Evolutionary conservation across 2,888 invertebrate genomes (phyloP).

Genomic region (Ornithoptera priamus): DNA sequence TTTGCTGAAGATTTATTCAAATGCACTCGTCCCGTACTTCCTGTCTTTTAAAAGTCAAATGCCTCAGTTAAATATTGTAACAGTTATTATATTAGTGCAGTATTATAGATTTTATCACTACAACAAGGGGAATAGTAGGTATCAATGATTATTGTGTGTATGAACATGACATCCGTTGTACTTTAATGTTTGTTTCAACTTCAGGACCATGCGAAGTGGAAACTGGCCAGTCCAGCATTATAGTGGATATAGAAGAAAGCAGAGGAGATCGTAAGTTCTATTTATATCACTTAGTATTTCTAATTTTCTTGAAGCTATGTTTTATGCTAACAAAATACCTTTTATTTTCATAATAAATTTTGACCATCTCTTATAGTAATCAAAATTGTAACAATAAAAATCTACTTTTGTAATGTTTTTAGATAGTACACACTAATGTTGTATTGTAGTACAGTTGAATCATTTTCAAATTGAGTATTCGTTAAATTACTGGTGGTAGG

Average conservation of each 20-base stretch:
- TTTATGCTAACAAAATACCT: no score
- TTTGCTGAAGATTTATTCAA: constrained; percentile 9
- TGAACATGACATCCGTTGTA: not conserved
- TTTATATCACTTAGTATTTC: not conserved
- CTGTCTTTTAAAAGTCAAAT: constrained; percentile 8
- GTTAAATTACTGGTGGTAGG: no score
- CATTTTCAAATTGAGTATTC: no score
- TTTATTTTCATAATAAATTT: no score
- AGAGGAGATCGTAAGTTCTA: constrained; percentile 89
- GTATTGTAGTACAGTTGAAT: no score
- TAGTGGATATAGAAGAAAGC: constrained; percentile 94
- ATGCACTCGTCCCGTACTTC: constrained; percentile 10
- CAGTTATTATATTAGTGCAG: constrained; percentile 18
- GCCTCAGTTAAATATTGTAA: constrained; percentile 18
- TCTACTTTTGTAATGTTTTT: no score
- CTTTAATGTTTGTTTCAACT: constrained; percentile 33
- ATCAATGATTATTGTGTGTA: not conserved
- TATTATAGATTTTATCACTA: constrained; percentile 14
- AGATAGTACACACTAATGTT: no score
- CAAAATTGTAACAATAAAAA: no score
- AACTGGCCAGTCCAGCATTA: constrained; percentile 92
- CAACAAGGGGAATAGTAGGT: constrained; percentile 15
- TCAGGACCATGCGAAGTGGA: constrained; percentile 89
- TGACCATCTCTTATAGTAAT: no score
- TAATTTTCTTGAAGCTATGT: not conserved